Evolutionary conservation across 2,113 vertebrate genomes (phyloP), one percentile per base, ranked within the genome.

Genomic region (Leptobrachium leishanense): DNA sequence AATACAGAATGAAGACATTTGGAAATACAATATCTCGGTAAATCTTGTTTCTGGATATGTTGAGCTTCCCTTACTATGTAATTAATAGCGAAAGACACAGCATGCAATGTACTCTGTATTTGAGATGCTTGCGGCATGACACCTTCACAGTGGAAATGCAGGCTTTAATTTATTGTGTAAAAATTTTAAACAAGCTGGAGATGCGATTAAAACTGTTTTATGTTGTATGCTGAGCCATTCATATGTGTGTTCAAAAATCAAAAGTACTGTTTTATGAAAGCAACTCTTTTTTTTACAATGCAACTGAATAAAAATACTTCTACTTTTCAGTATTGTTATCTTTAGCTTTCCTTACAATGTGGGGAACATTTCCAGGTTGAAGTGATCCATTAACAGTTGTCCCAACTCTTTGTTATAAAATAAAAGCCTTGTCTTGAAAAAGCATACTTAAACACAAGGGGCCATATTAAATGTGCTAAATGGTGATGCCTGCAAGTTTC

Each of bases 91-190:
- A 66, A 72, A 65, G 57, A 54, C 69, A 6, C 68, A 79, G 68
- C 69, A 55, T 79, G 76, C 64, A 72, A 79, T 65, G 72, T 72
- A 65, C 69, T 70, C 69, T 72, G 69, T 55, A 59, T 63, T 65
- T 15, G 59, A 79, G 43, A 42, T 79, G 46, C 64, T 72, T 55
- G 40, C 54, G 57, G 46, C 68, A 64, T 79, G 77, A 72, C 77
- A 79, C 68, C 77, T 72, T 79, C 76, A 64, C 76, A 78, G 57
- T 71, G 31, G 77, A 72, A 79, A 66, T 46, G 40, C 11, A 10
- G 77, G 66, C 77, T 79, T 64, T 79, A 72, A 79, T 79, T 72
- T 72, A 72, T 79, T 31, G 68, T 66, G 69, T 43, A 72, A 78
- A 78, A 78, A 72, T 72, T 62, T 71, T n/a, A 68, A 70, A 79